These are phyloP conservation scores for Tinamus guttatus DNA, from an alignment of 2,113 vertebrate genomes.

Conservation along the genomic window DNA sequence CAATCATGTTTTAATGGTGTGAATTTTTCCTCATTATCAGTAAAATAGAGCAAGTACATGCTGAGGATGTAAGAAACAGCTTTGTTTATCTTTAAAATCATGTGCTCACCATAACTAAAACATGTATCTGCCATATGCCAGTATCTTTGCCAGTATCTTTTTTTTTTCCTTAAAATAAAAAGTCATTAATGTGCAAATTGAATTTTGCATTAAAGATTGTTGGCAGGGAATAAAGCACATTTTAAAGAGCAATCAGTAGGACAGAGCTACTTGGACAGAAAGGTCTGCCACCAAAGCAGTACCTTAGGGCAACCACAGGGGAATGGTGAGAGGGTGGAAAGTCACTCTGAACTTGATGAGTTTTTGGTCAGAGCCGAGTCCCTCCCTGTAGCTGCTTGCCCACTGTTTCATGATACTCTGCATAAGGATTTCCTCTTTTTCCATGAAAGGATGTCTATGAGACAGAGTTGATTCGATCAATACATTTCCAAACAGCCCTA, in stretches of 20 bases:
- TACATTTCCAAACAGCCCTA: neutral
- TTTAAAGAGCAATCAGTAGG: constrained; percentile 30
- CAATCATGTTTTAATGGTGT: constrained; percentile 16
- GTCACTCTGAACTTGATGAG: constrained; percentile 61
- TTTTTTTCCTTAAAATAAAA: constrained; percentile 28
- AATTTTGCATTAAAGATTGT: neutral
- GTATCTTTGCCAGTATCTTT: neutral
- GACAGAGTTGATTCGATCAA: neutral
- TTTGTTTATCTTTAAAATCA: constrained; percentile 56
- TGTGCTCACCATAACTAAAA: constrained; percentile 59
- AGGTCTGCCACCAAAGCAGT: constrained; percentile 10
- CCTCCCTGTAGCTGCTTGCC: neutral
- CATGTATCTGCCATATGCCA: constrained; percentile 40
- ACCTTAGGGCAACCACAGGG: constrained; percentile 36
- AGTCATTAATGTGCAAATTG: constrained; percentile 25
- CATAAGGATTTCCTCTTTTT: neutral
- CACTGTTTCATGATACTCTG: accelerated
- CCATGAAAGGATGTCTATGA: neutral
- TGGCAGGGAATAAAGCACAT: constrained; percentile 42
- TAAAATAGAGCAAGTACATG: constrained; percentile 48
- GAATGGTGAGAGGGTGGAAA: constrained; percentile 55
- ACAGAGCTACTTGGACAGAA: neutral
- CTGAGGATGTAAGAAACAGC: constrained; percentile 22
- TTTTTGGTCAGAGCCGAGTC: neutral
- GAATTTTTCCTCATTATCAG: constrained; percentile 64